These are phyloP conservation scores for Ganaspis sp. DNA, from an alignment of 1,140 invertebrate genomes.

Conservation along the genomic window DNA sequence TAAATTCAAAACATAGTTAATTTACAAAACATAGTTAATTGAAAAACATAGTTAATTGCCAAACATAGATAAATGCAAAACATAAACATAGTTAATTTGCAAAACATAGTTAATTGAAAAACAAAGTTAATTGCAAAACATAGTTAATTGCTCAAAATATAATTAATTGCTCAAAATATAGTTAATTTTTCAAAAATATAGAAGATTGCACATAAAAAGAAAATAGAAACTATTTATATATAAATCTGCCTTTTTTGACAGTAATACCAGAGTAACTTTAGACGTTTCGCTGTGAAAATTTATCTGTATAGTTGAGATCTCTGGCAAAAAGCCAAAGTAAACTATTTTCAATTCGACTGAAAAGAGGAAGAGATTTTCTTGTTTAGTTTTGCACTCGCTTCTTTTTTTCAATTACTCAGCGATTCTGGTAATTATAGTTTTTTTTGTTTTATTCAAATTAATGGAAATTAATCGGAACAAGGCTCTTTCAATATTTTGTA, in stretches of 20 bases:
- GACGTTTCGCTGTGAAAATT: not conserved
- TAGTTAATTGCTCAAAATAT: too few relatives aligned
- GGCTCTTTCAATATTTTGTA: not conserved
- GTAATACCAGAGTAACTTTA: not conserved
- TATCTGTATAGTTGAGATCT: not conserved
- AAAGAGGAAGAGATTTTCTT: conserved; percentile 14
- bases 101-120: too few relatives aligned
- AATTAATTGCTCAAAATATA: too few relatives aligned
- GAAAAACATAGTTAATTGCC: too few relatives aligned
- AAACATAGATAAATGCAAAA: too few relatives aligned
- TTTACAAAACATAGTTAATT: too few relatives aligned
- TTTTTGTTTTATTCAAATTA: not conserved
- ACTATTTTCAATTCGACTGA: conserved; percentile 45
- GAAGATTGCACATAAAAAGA: not conserved
- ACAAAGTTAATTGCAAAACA: too few relatives aligned
- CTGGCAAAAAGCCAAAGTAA: conserved; percentile 42
- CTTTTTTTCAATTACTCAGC: conserved; percentile 4
- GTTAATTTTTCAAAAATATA: too few relatives aligned
- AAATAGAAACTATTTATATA: not conserved
- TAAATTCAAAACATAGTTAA: too few relatives aligned
- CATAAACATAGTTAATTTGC: too few relatives aligned
- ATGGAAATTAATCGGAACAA: not conserved
- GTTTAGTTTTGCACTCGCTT: conserved; percentile 21
- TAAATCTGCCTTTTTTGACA: not conserved
- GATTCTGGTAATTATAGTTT: not conserved